A percentile compares a stretch with the other conserved stretches of the same genome.
Conservation (phyloP, 2,797 vertebrate species). For the Sebastes hubbsi region DNA sequence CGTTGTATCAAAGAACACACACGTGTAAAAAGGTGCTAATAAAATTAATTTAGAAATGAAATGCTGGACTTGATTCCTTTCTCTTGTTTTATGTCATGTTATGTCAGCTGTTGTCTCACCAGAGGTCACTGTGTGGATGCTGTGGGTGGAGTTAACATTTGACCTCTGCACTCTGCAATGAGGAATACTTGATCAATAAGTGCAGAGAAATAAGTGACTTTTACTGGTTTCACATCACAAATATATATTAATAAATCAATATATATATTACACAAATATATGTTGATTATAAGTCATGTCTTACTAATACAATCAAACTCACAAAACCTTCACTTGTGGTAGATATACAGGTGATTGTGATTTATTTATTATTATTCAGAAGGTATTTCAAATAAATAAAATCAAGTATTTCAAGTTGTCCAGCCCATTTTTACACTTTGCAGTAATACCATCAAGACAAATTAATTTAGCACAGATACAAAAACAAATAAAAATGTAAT, state of each 20-base stretch:
- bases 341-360: neutral
- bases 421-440: neutral
- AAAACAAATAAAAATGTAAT: neutral
- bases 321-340: neutral
- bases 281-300: neutral
- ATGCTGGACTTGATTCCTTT: neutral
- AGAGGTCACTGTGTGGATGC: neutral
- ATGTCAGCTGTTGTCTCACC: neutral
- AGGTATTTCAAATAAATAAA: neutral
- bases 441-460: neutral
- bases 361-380: neutral
- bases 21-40: neutral
- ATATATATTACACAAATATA: neutral
- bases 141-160: neutral
- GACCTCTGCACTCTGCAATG: neutral
- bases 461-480: neutral
- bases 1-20: neutral
- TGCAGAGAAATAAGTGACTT: neutral
- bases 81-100: neutral
- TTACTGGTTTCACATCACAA: neutral
- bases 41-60: neutral
- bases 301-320: neutral
- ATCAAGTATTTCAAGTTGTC: neutral
- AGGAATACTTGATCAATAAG: neutral
- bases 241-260: neutral